Conservation (phyloP, 2,113 vertebrate species). For the Oxyura jamaicensis region DNA sequence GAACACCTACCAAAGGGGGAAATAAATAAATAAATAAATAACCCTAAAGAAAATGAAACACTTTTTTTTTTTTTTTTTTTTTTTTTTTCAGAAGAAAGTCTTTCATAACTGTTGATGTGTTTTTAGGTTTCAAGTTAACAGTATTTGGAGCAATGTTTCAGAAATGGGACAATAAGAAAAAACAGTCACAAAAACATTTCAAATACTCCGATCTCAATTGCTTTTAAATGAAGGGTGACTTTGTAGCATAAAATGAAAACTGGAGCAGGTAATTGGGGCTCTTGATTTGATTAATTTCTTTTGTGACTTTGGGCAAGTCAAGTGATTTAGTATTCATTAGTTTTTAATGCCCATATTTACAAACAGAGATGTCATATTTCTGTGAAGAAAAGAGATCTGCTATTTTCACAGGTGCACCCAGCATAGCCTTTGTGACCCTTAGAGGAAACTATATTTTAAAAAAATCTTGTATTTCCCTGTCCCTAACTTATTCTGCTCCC, state of each 20-base stretch:
- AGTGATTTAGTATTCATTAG: not conserved
- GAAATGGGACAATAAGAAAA: constrained; percentile 6
- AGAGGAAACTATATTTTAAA: not conserved
- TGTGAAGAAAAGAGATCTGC: not conserved
- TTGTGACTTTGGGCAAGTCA: not conserved
- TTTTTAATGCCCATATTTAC: not conserved
- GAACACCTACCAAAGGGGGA: not conserved
- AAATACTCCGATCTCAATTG: not conserved
- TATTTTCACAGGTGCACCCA: not conserved
- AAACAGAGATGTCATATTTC: not conserved
- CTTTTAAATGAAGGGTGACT: not conserved
- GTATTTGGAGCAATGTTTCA: constrained; percentile 1
- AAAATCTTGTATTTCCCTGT: not conserved
- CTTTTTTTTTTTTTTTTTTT: constrained; percentile 21
- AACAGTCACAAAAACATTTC: not conserved
- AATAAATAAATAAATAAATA: not conserved
- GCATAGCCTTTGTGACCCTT: not conserved
- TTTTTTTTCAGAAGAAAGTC: constrained; percentile 8
- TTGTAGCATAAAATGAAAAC: not conserved
- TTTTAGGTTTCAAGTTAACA: constrained; percentile 30
- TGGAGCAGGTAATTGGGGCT: not conserved
- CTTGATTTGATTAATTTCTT: not conserved
- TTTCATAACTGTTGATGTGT: constrained; percentile 32
- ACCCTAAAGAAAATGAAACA: constrained; percentile 66
- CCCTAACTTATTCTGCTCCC: not conserved